These are phyloP conservation scores for Lasaia peninsularis DNA, from an alignment of 1,140 invertebrate genomes.

Conservation along the genomic window DNA sequence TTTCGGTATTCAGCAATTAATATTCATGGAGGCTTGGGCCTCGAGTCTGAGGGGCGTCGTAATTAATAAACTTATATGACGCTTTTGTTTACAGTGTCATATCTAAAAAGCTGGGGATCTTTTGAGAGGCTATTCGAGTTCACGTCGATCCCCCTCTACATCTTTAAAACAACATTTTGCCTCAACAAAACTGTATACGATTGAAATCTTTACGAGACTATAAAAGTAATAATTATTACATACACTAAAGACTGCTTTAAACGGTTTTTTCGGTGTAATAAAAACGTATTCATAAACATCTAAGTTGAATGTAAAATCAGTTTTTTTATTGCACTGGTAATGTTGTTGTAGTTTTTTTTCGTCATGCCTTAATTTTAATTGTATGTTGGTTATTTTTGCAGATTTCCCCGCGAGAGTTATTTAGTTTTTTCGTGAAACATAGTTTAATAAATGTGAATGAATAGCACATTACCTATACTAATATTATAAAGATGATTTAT, in stretches of 20 bases:
- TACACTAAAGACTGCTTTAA: slow-evolving; percentile 3
- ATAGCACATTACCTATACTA: too few relatives aligned
- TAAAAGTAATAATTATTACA: background rate
- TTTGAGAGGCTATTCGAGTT: background rate
- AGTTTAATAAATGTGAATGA: too few relatives aligned
- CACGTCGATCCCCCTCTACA: background rate
- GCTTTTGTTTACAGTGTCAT: slow-evolving; percentile 76
- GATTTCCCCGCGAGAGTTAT: too few relatives aligned
- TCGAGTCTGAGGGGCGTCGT: slow-evolving; percentile 62
- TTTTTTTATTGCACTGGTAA: background rate
- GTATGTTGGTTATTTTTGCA: too few relatives aligned
- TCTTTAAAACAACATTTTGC: background rate
- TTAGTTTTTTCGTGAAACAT: too few relatives aligned
- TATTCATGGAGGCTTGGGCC: slow-evolving; percentile 71
- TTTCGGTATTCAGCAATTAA: slow-evolving; percentile 74
- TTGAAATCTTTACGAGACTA: background rate
- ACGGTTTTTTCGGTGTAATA: background rate
- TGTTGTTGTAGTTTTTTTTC: background rate
- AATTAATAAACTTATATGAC: slow-evolving; percentile 78
- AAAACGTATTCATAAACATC: background rate
- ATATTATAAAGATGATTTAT: too few relatives aligned
- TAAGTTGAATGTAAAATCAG: background rate
- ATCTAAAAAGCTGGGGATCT: slow-evolving; percentile 41
- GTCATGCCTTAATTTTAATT: background rate
- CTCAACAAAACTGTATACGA: slow-evolving; percentile 19